Evolutionary conservation across 2,113 vertebrate species (phyloP).

Genomic region (Lanius ludovicianus): DNA sequence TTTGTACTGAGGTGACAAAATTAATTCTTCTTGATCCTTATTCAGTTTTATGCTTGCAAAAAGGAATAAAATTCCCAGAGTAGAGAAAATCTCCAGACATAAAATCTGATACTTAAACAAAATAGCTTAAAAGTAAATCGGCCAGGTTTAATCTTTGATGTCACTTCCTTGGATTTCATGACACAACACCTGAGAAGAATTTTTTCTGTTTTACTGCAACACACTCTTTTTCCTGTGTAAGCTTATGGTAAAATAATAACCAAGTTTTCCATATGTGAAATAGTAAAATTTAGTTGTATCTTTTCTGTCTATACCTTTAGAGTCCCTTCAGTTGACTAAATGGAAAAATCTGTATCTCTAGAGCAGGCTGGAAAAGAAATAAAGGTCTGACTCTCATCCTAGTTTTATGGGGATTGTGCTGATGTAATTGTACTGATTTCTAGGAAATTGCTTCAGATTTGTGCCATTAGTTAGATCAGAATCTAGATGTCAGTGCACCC

Average conservation of each 20-base stretch:
- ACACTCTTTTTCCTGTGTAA: neutral
- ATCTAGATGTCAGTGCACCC: neutral
- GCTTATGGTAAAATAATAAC: constrained; percentile 59
- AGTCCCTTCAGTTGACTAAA: constrained; percentile 30
- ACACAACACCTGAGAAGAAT: constrained; percentile 44
- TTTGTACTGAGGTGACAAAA: neutral
- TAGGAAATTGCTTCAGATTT: constrained; percentile 52
- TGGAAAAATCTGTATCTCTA: constrained; percentile 51
- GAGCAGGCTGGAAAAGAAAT: constrained; percentile 58
- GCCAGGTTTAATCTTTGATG: constrained; percentile 41
- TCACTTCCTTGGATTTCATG: constrained; percentile 58
- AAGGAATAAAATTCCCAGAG: neutral
- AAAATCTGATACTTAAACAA: constrained; percentile 47
- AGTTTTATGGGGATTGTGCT: neutral
- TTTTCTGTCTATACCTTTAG: constrained; percentile 45
- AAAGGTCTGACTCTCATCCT: constrained; percentile 30
- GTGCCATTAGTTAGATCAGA: constrained; percentile 16
- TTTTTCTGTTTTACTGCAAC: constrained; percentile 55
- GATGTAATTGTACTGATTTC: constrained; percentile 35
- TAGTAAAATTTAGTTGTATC: constrained; percentile 48
- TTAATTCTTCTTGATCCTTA: neutral
- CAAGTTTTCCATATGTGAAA: constrained; percentile 53
- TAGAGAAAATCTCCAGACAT: neutral
- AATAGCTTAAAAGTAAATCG: constrained; percentile 34
- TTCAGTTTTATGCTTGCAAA: neutral